phyloP scores from a whole-genome alignment of 2,797 vertebrate species.

The Neostethus bicornis region DNA sequence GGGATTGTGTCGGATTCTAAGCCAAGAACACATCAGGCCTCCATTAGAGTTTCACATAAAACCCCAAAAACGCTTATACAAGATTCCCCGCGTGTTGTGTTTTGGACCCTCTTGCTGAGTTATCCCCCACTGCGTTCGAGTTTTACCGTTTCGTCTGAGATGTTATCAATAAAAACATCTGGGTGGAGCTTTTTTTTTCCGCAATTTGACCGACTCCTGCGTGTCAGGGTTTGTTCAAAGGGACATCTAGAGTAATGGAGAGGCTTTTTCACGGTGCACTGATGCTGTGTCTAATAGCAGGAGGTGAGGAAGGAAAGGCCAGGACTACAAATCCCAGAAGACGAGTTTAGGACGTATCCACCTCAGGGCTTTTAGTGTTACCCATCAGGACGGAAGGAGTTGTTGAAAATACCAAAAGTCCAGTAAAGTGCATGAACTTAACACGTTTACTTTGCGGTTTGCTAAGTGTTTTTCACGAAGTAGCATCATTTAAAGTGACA shows the following conservation, averaged over 20 bases:
- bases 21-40: constrained; percentile 75
- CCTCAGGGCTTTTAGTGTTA: constrained; percentile 55
- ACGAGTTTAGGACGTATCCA: constrained; percentile 49
- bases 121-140: not conserved
- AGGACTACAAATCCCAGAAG: constrained; percentile 61
- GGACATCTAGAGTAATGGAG: constrained; percentile 47
- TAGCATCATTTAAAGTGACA: not conserved
- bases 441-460: constrained; percentile 13
- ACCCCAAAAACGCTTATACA: constrained; percentile 42
- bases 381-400: constrained; percentile 24
- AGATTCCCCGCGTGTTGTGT: constrained; percentile 11
- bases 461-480: constrained; percentile 19
- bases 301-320: constrained; percentile 52
- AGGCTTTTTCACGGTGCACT: constrained; percentile 59
- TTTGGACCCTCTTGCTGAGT: no score
- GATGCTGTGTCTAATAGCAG: constrained; percentile 78
- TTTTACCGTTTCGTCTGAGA: not conserved
- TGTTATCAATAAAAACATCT: constrained; percentile 41
- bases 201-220: constrained; percentile 44
- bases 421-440: constrained; percentile 25
- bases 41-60: constrained; percentile 69
- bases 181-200: constrained; percentile 45
- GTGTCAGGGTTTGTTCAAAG: constrained; percentile 22
- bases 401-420: constrained; percentile 31
- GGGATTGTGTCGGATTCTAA: constrained; percentile 68